Base-by-base conservation (phyloP, 1,140 invertebrate species). In the Leptopilina clavipes region DNA sequence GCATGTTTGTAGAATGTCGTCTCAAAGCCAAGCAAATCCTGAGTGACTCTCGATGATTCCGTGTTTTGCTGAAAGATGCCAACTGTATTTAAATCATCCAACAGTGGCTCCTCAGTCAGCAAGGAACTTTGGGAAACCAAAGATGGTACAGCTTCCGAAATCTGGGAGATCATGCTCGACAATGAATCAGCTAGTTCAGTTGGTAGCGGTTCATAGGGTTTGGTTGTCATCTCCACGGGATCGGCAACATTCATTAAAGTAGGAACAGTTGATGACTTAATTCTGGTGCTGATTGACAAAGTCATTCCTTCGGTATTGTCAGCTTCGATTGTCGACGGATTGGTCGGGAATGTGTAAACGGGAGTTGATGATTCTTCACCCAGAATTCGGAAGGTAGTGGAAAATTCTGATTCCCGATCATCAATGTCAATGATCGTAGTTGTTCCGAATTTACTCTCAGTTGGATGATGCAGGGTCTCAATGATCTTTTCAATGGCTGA, bases 81-180 rank as follows among this genome's bases (percentile, higher is more conserved):
- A 31, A 1, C 6, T 11, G 25, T 12, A 37, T 22, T 8, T 1
- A 8, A 37, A 31, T 31, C 56, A 12, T 14, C 59, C 8, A 31
- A 14, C 3, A 12, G 9, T 7, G 79, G 80, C 12, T 80, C 73
- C 76, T 83, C 82, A 10, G 80, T 79, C 1, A 81, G 45, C 8
- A 80, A 79, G 56, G 80, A 81, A 11, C 77, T 83, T 48, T 79
- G 73, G 6, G 80, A 78, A 3, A 88, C 31, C 37, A 86, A 70
- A 1, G 83, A 76, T 0, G 86, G 84, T 12, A 82, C 75, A 11
- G 78, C 76, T 56, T 89, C 86, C 10, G 88, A 85, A 17, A 90
- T 82, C 74, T 90, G 89, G 44, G 83, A 87, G 52, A 90, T 87
- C 65, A 90, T 84, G 48, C 85, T 90, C 3, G 88, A 86, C 40